Evolutionary conservation across 1,140 invertebrate genomes (phyloP), one percentile per base, ranked within the genome.

Genomic region (Theocolax elegans): DNA sequence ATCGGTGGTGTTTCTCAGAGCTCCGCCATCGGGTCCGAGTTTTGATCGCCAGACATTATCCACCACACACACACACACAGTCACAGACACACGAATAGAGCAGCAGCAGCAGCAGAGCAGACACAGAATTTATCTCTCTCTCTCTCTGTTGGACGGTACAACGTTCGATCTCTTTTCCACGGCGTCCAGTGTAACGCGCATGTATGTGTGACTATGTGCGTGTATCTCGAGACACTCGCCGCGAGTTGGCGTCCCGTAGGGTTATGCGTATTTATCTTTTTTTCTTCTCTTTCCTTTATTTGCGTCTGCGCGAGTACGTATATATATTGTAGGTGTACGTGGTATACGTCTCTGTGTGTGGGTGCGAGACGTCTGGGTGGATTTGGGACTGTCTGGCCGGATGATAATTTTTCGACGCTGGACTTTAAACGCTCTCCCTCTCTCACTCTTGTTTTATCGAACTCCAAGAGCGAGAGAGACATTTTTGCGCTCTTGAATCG

Each of bases 331-430:
- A 4, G 1, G 1, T 54, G 13, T 56, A n/a, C 38, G 42, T 35
- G 31, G 4, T 6, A 35, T 4, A 6, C 31, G n/a, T 17, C 53
- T 29, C 13, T 35, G n/a, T 19, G 31, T n/a, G 31, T 10, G 3
- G 1, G 54, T 6, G 10, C 53, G 53, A 56, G 51, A 1, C 53
- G 59, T 48, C 44, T 46, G 59, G 42, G 21, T 35, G 31, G 31
- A 35, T 46, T 19, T 46, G 42, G 17, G 42, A 15, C 42, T 46
- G 42, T 46, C 42, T 46, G 54, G 23, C 31, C 54, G 2, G 51
- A 31, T n/a, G 53, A 66, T 66, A 56, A 66, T 66, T 56, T 65
- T 66, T 66, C 64, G 51, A 21, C 38, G 51, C 10, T 56, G 64
- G 64, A 66, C 53, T 66, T 56, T 44, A 66, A 65, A 66, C 40